A percentile compares a stretch with the other conserved stretches of the same genome.
Conservation (phyloP, 1,140 invertebrate genomes). For the Tetraneura akinire region DNA sequence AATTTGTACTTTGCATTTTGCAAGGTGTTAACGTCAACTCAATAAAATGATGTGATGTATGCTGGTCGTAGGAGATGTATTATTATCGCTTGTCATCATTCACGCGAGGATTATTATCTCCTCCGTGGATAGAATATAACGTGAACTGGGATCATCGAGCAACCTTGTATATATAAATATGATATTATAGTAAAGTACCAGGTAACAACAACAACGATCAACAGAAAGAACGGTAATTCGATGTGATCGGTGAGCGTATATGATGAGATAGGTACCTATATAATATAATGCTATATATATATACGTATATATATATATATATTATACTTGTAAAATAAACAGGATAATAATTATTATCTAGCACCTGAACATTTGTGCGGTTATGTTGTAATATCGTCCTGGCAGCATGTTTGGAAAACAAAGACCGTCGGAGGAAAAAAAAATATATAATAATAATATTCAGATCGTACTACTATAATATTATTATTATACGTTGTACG, state of each 20-base stretch:
- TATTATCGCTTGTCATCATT: background rate
- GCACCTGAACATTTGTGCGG: background rate
- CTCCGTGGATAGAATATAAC: background rate
- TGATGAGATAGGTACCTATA: background rate
- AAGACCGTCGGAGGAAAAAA: conserved; percentile 17
- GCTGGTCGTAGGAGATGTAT: background rate
- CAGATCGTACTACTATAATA: background rate
- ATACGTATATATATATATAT: no score
- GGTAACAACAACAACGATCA: background rate
- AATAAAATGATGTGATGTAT: no score
- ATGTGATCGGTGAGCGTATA: background rate
- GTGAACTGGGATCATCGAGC: background rate
- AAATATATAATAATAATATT: background rate
- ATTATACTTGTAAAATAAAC: conserved; percentile 21
- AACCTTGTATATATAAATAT: no score
- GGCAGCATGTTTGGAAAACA: conserved; percentile 20
- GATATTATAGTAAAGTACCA: background rate
- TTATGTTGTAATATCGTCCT: conserved; percentile 15
- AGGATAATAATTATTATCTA: conserved; percentile 20
- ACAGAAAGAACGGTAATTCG: background rate
- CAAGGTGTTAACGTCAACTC: no score
- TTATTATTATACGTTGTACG: background rate
- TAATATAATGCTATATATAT: background rate
- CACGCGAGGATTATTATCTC: background rate
- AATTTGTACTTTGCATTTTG: no score